phyloP scores from a whole-genome alignment of 2,888 invertebrate genomes.

The Ametastegia equiseti region DNA sequence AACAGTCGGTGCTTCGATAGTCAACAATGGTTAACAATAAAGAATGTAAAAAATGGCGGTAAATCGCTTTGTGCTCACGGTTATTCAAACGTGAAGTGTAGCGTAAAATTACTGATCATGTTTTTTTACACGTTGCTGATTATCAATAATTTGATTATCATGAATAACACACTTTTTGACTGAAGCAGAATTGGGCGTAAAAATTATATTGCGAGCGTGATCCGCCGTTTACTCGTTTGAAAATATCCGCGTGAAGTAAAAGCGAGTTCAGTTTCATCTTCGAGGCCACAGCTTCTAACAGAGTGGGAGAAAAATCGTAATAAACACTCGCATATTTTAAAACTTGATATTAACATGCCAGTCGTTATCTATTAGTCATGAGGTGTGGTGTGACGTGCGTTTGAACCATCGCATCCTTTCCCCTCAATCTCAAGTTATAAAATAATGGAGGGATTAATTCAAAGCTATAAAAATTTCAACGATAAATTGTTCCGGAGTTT shows the following conservation, averaged over 20 bases:
- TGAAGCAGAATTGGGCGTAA: background rate
- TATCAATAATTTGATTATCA: background rate
- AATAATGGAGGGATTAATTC: constrained; percentile 62
- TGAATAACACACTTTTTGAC: background rate
- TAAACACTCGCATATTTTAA: constrained; percentile 30
- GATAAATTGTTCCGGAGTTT: constrained; percentile 63
- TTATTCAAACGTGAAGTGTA: too few species aligned
- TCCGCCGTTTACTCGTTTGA: background rate
- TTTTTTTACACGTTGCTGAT: background rate
- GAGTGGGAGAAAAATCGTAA: constrained; percentile 32
- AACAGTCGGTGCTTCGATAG: too few species aligned
- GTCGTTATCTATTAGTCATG: constrained; percentile 39
- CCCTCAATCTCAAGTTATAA: constrained; percentile 11
- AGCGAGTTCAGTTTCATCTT: background rate
- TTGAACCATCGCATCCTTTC: background rate
- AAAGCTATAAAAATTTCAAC: constrained; percentile 60
- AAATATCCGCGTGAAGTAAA: background rate
- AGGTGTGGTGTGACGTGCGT: constrained; percentile 36
- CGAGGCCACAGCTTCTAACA: background rate
- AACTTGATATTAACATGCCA: constrained; percentile 31
- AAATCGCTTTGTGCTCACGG: too few species aligned
- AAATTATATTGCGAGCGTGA: background rate
- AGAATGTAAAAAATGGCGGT: too few species aligned
- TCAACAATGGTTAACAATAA: too few species aligned
- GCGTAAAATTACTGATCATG: background rate